Base-by-base conservation (phyloP, 2,113 vertebrate genomes). In the Calidris pugnax region DNA sequence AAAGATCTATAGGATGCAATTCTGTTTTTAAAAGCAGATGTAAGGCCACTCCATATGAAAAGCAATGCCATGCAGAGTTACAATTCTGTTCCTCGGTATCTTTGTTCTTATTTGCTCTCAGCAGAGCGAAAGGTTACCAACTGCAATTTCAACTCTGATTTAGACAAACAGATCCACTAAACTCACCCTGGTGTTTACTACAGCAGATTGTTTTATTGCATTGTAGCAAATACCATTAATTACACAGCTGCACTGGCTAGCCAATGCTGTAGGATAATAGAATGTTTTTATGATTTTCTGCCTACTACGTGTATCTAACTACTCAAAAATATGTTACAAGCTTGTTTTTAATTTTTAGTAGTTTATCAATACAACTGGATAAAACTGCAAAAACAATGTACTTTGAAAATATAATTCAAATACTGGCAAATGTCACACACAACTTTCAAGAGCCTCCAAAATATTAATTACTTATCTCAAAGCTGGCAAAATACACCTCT, bases 101-200 rank as follows among this genome's bases (percentile, higher is more conserved):
- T 81, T 80, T 43, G 27, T 28, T 77, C 19, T 69, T 78, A 39
- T 5, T 55, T 89, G 27, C 48, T 84, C 62, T 45, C 43, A 35
- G 37, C 59, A 78, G 63, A 89, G 55, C 67, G 27, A 96, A 97
- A 97, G 56, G 81, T 95, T 90, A 96, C n/a, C 8, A 76, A 4
- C 22, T 81, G 64, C 45, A 91, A 33, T 72, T 72, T 94, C 41
- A 91, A 43, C 60, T 87, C 26, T 14, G 50, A 41, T 75, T 43
- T 63, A 85, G 27, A 78, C 78, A 97, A 95, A 77, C 33, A 93
- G 75, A 74, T 53, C 12, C 45, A 78, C 35, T 80, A 85, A 92
- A 89, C 64, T 87, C 51, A 39, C 39, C 41, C 73, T 55, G 53
- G 7, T 63, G 64, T 57, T 37, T 77, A 11, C 7, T 53, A 41